Percentiles rank a stretch among this genome's conserved stretches.
Evolutionary conservation across 2,888 invertebrate species (phyloP).

Genomic region (Hymenopus coronatus): DNA sequence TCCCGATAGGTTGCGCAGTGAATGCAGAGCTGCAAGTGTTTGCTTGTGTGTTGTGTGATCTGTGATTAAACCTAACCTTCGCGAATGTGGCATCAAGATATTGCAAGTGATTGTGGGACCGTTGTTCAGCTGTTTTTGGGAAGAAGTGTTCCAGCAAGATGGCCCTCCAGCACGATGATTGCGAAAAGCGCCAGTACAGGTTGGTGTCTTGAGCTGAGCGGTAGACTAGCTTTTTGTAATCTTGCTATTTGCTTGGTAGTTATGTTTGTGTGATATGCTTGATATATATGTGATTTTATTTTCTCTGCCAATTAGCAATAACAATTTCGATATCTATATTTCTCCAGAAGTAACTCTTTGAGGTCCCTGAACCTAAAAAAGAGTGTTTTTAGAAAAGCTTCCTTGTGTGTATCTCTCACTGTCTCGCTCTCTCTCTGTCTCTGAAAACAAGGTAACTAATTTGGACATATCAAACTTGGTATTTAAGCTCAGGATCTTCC

Average conservation of each 20-base stretch:
- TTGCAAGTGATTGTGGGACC: constrained; percentile 23
- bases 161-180: constrained; percentile 51
- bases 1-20: not conserved
- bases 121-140: constrained; percentile 10
- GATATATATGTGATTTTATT: no score
- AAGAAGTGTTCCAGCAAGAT: constrained; percentile 18
- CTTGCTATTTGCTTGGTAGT: not conserved
- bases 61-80: not conserved
- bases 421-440: no score
- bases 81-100: constrained; percentile 27
- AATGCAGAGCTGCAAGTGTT: not conserved
- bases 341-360: no score
- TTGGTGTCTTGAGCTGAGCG: constrained; percentile 32
- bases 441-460: no score
- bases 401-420: no score
- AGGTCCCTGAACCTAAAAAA: no score
- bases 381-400: no score
- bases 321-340: no score
- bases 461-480: no score
- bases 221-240: constrained; percentile 35
- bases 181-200: constrained; percentile 49
- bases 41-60: not conserved
- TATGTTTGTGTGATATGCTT: not conserved
- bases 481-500: no score
- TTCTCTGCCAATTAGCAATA: no score